A percentile compares a stretch with the other conserved stretches of the same genome.
phyloP scores from a whole-genome alignment of 2,888 invertebrate genomes.

The Athalia rosae region DNA sequence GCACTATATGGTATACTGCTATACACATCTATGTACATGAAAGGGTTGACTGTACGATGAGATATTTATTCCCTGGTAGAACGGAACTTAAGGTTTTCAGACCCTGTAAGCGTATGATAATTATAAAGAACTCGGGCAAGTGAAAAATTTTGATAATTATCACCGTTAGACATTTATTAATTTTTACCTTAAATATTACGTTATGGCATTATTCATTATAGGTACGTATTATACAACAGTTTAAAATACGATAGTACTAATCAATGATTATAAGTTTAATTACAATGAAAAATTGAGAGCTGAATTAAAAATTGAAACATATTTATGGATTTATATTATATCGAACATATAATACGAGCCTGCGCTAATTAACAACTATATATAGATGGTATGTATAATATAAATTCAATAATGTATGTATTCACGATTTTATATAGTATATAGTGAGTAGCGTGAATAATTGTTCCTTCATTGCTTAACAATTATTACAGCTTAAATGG shows the following conservation, averaged over 20 bases:
- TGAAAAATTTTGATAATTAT: background rate
- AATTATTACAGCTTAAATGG: too few relatives aligned
- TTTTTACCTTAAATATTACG: conserved; percentile 29
- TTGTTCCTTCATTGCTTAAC: too few relatives aligned
- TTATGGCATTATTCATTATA: conserved; percentile 37
- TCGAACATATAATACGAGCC: conserved; percentile 19
- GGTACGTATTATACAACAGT: conserved; percentile 32
- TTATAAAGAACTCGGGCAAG: background rate
- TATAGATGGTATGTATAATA: background rate
- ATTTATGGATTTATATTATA: background rate
- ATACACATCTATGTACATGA: background rate
- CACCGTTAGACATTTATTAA: conserved; percentile 47
- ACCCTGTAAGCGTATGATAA: too few relatives aligned
- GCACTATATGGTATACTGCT: background rate
- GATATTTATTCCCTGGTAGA: background rate
- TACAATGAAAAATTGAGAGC: conserved; percentile 22
- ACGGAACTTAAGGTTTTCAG: too few relatives aligned
- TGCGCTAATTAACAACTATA: background rate
- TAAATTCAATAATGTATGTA: background rate
- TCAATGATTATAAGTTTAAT: conserved; percentile 31
- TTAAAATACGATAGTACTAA: conserved; percentile 41
- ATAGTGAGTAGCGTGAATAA: too few relatives aligned
- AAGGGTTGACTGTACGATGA: background rate
- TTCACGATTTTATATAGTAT: too few relatives aligned
- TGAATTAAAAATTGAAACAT: conserved; percentile 24